Conservation (phyloP, 2,888 invertebrate species). For the Didymodactylos carnosus region DNA sequence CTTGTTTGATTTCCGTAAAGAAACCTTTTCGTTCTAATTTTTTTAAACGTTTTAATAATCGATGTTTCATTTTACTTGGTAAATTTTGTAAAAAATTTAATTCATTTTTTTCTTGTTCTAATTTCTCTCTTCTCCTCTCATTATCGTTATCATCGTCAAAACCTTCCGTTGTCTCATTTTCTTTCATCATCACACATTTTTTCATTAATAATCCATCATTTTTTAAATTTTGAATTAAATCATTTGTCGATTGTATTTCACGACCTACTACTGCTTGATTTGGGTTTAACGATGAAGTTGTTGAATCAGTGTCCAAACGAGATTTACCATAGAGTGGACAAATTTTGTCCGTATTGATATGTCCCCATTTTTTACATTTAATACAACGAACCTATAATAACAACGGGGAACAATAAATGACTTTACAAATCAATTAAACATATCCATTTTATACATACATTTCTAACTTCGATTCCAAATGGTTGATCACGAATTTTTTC, state of each 20-base stretch:
- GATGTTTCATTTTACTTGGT: background rate
- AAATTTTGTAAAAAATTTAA: background rate
- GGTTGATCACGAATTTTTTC: conserved; percentile 93
- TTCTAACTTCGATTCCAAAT: conserved; percentile 57
- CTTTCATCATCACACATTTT: background rate
- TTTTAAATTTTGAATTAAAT: background rate
- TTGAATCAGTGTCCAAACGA: background rate
- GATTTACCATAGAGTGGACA: conserved; percentile 54
- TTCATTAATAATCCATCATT: background rate
- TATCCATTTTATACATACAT: background rate
- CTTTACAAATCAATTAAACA: background rate
- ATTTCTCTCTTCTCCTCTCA: too few species aligned
- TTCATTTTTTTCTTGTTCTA: background rate
- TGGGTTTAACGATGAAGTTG: background rate
- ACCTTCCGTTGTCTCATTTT: background rate
- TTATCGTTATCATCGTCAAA: background rate
- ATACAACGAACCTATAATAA: conserved; percentile 66
- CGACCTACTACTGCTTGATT: background rate
- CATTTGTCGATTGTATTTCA: background rate
- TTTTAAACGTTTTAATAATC: background rate
- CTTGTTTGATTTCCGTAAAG: too few species aligned
- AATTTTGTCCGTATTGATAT: conserved; percentile 76
- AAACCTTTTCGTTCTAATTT: background rate
- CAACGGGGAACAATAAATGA: background rate
- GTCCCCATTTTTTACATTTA: conserved; percentile 98